These are phyloP conservation scores for Coracias cyanogaster DNA, from an alignment of 2,797 vertebrate genomes.

Conservation along the genomic window DNA sequence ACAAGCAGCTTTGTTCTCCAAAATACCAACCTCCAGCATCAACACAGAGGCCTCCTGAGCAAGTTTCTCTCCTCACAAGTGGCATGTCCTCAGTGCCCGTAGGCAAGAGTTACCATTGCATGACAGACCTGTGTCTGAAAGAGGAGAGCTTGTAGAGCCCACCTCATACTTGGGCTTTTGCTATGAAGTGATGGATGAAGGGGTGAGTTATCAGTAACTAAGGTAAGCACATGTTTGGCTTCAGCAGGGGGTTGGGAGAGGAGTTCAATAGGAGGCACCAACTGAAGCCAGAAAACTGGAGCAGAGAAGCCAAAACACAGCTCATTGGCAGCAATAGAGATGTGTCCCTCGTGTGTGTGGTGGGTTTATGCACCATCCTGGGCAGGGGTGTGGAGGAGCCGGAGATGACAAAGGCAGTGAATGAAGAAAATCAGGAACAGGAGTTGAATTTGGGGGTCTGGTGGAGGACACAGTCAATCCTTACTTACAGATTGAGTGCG, in stretches of 20 bases:
- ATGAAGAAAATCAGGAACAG: background rate
- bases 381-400: background rate
- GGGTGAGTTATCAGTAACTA: background rate
- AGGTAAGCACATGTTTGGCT: background rate
- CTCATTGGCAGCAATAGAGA: background rate
- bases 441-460: background rate
- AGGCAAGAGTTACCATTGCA: background rate
- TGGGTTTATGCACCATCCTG: background rate
- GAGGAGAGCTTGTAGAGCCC: background rate
- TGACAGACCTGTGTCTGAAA: background rate
- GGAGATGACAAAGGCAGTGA: background rate
- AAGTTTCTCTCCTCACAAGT: background rate
- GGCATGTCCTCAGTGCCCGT: rapidly evolving
- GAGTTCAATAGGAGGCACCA: background rate
- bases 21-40: background rate
- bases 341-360: rapidly evolving
- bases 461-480: background rate
- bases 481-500: background rate
- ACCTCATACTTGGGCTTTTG: background rate
- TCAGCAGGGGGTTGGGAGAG: background rate
- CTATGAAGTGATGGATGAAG: background rate
- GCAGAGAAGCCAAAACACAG: background rate
- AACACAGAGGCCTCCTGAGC: background rate
- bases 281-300: background rate
- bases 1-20: background rate